Percentiles rank a stretch among this genome's conserved stretches.
Conservation (phyloP, 1,140 invertebrate genomes). For the Pectinophora gossypiella region DNA sequence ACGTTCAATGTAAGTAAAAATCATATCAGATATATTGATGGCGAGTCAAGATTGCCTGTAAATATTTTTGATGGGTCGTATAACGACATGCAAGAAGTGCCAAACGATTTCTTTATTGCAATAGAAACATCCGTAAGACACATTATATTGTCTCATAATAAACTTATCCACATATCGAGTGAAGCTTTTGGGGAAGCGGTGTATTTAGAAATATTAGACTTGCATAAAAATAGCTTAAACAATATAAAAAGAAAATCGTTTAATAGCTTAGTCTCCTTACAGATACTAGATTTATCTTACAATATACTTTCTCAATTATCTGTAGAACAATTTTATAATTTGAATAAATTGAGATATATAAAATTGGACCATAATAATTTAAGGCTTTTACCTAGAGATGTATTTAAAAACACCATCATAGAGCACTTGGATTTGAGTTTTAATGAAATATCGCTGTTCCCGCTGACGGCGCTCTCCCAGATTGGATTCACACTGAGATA, state of each 20-base stretch:
- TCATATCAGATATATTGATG: conserved; percentile 77
- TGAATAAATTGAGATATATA: conserved; percentile 84
- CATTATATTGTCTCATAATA: conserved; percentile 85
- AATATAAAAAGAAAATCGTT: conserved; percentile 85
- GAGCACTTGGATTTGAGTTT: conserved; percentile 87
- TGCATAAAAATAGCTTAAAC: conserved; percentile 85
- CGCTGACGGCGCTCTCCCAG: conserved; percentile 82
- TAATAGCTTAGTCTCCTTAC: conserved; percentile 82
- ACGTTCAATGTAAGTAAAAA: conserved; percentile 83
- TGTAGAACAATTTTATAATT: conserved; percentile 88
- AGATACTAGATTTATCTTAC: conserved; percentile 86
- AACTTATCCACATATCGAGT: conserved; percentile 81
- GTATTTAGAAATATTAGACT: conserved; percentile 83
- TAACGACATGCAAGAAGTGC: conserved; percentile 81
- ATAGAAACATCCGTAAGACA: conserved; percentile 79
- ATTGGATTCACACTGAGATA: conserved; percentile 85
- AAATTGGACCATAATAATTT: conserved; percentile 87
- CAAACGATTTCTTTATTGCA: conserved; percentile 78
- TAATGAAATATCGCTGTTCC: conserved; percentile 87
- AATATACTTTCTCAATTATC: conserved; percentile 87
- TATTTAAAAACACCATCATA: conserved; percentile 86
- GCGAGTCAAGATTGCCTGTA: conserved; percentile 76
- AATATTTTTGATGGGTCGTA: conserved; percentile 83
- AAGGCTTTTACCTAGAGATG: conserved; percentile 84
- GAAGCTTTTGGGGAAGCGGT: conserved; percentile 82